Base-by-base conservation (phyloP, 2,888 invertebrate genomes). In the Drosophila affinis region DNA sequence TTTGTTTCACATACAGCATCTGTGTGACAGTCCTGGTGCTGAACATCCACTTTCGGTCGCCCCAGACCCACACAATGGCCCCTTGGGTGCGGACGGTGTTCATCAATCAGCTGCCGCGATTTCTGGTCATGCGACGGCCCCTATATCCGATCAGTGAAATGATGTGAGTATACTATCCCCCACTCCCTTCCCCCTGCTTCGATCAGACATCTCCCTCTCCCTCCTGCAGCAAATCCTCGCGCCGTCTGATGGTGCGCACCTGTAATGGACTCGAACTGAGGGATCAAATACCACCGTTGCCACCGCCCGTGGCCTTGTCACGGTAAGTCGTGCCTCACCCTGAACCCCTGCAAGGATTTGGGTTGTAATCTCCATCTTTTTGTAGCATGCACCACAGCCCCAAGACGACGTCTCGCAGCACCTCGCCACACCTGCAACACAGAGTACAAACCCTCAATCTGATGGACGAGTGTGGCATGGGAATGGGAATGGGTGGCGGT, bases 21-120 rank as follows among this genome's bases (percentile, higher is more conserved):
- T 97, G 97, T 93, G 96, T 97, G 91, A 98, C 98, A 75, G 98
- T 99, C 90, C 96, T 98, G 91, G 98, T 98, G 89, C 94, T 99
- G 90, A 99, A 99, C 93, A 97, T 98, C 88, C 98, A 99, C 94
- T 99, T 98, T 94, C 97, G 99, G 69, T 98, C 98, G 81, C 98
- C 99, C 78, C 97, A 98, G 93, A 99, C 99, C 77, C 98, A 98
- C 94, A 96, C 97, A 81, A 99, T 99, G 98, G 97, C 98, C 76
- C 97, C 98, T 61, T 98, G 98, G 98, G 97, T 99, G 89, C 96
- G 97, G 79, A 95, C 97, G 81, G 96, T 99, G 89, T 98, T 98
- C 94, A 97, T 98, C 91, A 98, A 99, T 94, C 97, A 98, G 92
- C 94, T 99, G 92, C 99, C 99, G 87, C 95, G 97, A 85, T 94